Conservation (phyloP, 1,140 invertebrate genomes). For the Steinernema feltiae region DNA sequence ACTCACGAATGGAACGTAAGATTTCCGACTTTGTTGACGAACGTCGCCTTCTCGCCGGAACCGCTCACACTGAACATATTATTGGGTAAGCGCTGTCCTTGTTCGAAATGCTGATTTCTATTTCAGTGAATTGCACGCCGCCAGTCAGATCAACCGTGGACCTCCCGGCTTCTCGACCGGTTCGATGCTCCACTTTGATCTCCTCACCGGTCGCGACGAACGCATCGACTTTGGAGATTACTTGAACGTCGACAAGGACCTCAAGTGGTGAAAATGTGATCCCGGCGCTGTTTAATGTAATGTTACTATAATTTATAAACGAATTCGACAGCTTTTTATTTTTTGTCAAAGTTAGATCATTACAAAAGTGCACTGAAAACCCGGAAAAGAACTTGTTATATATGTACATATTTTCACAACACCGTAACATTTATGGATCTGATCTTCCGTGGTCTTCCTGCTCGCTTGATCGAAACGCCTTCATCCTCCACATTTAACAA, state of each 20-base stretch:
- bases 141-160: constrained; percentile 45
- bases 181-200: constrained; percentile 44
- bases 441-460: no score
- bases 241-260: constrained; percentile 39
- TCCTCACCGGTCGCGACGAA: constrained; percentile 44
- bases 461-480: no score
- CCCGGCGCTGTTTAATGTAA: not conserved
- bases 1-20: constrained; percentile 26
- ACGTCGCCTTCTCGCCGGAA: constrained; percentile 38
- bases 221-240: constrained; percentile 41
- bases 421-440: no score
- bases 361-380: no score
- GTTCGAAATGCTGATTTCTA: not conserved
- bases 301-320: constrained; percentile 12
- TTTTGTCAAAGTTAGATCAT: not conserved
- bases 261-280: not conserved
- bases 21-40: constrained; percentile 34
- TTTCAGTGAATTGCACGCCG: constrained; percentile 42
- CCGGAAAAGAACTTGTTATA: no score
- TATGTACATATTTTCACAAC: no score
- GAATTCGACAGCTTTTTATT: not conserved
- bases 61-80: constrained; percentile 43
- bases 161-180: constrained; percentile 35
- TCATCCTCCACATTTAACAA: no score
- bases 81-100: constrained; percentile 34